These are phyloP conservation scores for Ochropleura leucogaster DNA, from an alignment of 2,888 invertebrate species.

Conservation along the genomic window DNA sequence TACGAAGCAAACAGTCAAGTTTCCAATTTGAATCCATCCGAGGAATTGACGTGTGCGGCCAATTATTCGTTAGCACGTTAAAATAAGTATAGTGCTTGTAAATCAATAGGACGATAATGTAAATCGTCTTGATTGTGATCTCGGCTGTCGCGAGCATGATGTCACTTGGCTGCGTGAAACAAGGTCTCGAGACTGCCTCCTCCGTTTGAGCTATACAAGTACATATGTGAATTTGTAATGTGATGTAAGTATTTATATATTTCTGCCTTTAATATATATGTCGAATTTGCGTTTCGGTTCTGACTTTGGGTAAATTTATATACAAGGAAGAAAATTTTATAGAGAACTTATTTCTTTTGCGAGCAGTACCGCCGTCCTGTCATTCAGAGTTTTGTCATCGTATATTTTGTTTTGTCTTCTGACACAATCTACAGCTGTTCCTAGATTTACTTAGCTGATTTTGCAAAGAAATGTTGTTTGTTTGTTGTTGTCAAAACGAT, in stretches of 20 bases:
- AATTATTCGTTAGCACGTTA: slow-evolving; percentile 81
- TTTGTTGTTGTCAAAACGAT: background rate
- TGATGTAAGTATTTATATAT: slow-evolving; percentile 37
- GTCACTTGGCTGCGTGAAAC: slow-evolving; percentile 75
- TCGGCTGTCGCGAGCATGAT: slow-evolving; percentile 81
- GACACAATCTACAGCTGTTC: background rate
- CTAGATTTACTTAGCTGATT: background rate
- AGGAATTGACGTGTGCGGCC: slow-evolving; percentile 75
- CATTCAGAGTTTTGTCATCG: background rate
- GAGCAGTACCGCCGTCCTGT: background rate
- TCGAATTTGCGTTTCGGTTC: background rate
- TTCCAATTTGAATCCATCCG: slow-evolving; percentile 50
- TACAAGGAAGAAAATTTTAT: background rate
- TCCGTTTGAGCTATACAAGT: slow-evolving; percentile 62
- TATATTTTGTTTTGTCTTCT: background rate
- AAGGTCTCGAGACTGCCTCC: slow-evolving; percentile 73
- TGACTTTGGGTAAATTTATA: background rate
- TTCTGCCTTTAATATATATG: slow-evolving; percentile 12
- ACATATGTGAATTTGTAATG: slow-evolving; percentile 67
- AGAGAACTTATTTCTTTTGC: background rate
- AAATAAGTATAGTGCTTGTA: slow-evolving; percentile 79
- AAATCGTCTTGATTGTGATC: slow-evolving; percentile 87
- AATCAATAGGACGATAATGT: slow-evolving; percentile 88
- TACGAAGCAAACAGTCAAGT: slow-evolving; percentile 42
- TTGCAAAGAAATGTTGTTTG: background rate